These are phyloP conservation scores for Limnephilus auricula DNA, from an alignment of 2,888 invertebrate genomes.

Conservation along the genomic window DNA sequence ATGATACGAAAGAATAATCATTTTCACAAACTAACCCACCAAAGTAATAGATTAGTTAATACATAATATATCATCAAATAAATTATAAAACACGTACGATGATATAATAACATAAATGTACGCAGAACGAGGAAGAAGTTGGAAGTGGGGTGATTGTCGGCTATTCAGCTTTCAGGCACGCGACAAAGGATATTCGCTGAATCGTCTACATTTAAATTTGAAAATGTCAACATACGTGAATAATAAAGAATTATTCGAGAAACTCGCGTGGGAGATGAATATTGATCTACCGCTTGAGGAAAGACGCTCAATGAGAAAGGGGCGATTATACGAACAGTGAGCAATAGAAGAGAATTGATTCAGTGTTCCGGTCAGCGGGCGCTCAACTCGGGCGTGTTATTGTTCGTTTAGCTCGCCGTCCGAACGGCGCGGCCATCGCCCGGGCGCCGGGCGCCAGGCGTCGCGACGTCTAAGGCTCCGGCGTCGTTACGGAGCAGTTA, in stretches of 20 bases:
- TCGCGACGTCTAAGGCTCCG: conserved; percentile 23
- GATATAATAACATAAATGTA: too few relatives aligned
- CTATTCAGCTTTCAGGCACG: too few relatives aligned
- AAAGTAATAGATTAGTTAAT: too few relatives aligned
- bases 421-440: neutral
- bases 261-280: neutral
- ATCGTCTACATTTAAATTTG: neutral
- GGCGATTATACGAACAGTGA: conserved; percentile 10
- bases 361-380: conserved; percentile 17
- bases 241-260: neutral
- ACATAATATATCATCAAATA: too few relatives aligned
- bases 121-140: too few relatives aligned
- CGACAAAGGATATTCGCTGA: neutral
- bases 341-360: conserved; percentile 4
- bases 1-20: too few relatives aligned
- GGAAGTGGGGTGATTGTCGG: too few relatives aligned
- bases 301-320: neutral
- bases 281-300: neutral
- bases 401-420: conserved; percentile 25
- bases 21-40: too few relatives aligned
- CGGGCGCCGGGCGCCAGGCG: conserved; percentile 2
- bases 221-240: neutral
- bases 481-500: conserved; percentile 35
- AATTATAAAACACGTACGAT: too few relatives aligned
- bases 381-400: conserved; percentile 35